A percentile compares a stretch with the other conserved stretches of the same genome.
phyloP scores from a whole-genome alignment of 2,888 invertebrate genomes.

The Eustalomyia histrio region DNA sequence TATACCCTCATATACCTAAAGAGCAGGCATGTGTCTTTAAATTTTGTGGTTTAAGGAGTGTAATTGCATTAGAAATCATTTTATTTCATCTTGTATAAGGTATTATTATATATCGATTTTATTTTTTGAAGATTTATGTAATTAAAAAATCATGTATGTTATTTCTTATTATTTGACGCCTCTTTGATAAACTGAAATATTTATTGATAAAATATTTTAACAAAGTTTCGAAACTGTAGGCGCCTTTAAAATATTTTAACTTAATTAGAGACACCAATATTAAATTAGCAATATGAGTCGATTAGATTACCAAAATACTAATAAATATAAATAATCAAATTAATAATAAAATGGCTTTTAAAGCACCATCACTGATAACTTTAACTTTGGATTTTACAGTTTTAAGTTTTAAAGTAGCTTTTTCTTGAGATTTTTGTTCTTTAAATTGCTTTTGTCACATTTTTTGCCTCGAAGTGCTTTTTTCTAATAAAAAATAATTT shows the following conservation, averaged over 20 bases:
- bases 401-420: too few relatives aligned
- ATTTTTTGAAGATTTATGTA: conserved; percentile 7
- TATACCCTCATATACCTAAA: neutral
- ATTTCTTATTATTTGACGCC: conserved; percentile 2
- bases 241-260: neutral
- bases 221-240: neutral
- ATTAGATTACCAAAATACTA: neutral
- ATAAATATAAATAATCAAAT: too few relatives aligned
- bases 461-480: too few relatives aligned
- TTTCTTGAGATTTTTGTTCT: too few relatives aligned
- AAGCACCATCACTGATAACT: too few relatives aligned
- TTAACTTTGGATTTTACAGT: too few relatives aligned
- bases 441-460: too few relatives aligned
- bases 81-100: neutral
- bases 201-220: neutral
- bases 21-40: neutral
- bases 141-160: conserved; percentile 23
- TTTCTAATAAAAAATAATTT: too few relatives aligned
- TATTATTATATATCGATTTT: conserved; percentile 24
- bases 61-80: conserved; percentile 40
- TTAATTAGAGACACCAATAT: neutral
- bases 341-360: too few relatives aligned
- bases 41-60: conserved; percentile 35
- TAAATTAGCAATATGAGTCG: neutral
- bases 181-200: neutral